A percentile compares a stretch with the other conserved stretches of the same genome.
Conservation (phyloP, 2,797 vertebrate species). For the Syngnathus rostellatus region DNA sequence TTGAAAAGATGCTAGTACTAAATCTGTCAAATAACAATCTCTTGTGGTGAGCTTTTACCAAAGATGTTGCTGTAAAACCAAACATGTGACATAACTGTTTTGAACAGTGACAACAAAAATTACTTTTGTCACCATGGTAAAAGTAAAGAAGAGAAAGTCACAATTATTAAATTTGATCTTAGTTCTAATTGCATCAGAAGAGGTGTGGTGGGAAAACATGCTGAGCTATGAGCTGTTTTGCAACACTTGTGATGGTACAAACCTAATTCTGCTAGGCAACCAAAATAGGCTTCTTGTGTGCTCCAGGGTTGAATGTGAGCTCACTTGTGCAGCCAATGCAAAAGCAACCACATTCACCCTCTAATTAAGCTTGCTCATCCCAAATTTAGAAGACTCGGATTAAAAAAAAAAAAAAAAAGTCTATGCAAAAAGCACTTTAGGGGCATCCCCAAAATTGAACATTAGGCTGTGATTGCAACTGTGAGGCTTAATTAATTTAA, state of each 20-base stretch:
- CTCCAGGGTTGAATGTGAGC: conserved; percentile 40
- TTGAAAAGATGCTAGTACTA: no score
- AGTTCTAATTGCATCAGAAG: conserved; percentile 17
- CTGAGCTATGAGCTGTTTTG: conserved; percentile 25
- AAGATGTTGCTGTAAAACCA: no score
- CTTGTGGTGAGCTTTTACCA: no score
- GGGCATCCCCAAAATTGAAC: conserved; percentile 45
- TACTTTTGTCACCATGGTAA: not conserved
- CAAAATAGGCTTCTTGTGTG: conserved; percentile 36
- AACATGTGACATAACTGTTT: no score
- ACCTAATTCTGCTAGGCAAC: conserved; percentile 46
- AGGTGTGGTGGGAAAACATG: conserved; percentile 25
- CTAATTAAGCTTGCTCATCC: conserved; percentile 54
- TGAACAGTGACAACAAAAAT: no score
- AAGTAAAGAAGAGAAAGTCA: not conserved
- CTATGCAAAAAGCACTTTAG: conserved; percentile 42
- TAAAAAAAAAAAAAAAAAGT: conserved; percentile 10
- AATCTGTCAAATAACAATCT: no score
- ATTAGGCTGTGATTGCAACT: conserved; percentile 51
- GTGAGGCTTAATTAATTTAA: conserved; percentile 54
- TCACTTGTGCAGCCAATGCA: conserved; percentile 37
- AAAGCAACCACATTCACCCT: conserved; percentile 48
- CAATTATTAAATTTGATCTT: not conserved
- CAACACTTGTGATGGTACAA: conserved; percentile 28
- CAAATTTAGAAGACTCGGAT: conserved; percentile 52